A percentile compares a stretch with the other conserved stretches of the same genome.
Evolutionary conservation across 2,113 vertebrate genomes (phyloP).

Genomic region (Leptobrachium ailaonicum): DNA sequence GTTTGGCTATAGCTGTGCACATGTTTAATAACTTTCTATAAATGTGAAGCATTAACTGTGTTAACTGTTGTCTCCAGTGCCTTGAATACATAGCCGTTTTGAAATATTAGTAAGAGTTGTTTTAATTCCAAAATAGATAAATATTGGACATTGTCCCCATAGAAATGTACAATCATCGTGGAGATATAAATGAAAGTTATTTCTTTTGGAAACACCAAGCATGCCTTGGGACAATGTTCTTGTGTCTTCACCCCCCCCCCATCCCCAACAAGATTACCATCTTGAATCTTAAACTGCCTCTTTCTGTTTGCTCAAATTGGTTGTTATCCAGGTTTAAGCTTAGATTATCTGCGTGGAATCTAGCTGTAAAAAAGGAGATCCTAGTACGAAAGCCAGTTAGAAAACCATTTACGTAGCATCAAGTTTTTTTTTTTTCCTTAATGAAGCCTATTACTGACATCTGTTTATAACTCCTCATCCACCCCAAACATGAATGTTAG

Average conservation of each 20-base stretch:
- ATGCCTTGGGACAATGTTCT: background rate
- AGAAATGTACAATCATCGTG: background rate
- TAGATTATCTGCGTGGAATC: conserved; percentile 20
- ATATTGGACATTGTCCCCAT: conserved; percentile 4
- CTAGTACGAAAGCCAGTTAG: conserved; percentile 42
- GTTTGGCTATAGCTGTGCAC: background rate
- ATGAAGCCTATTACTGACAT: conserved; percentile 49
- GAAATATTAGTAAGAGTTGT: conserved; percentile 1
- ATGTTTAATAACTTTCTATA: background rate
- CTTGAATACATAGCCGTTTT: background rate
- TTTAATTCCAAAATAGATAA: conserved; percentile 26
- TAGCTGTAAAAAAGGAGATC: conserved; percentile 16
- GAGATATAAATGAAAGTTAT: background rate
- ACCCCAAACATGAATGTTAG: background rate
- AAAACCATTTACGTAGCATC: conserved; percentile 62
- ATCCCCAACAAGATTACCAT: conserved; percentile 50
- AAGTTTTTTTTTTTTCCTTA: conserved; percentile 61
- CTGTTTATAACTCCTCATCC: conserved; percentile 59
- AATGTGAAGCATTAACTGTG: background rate
- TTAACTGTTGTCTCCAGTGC: background rate
- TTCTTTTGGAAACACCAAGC: background rate
- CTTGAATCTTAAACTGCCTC: conserved; percentile 50
- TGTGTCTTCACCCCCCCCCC: conserved; percentile 10
- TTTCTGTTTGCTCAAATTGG: conserved; percentile 34
- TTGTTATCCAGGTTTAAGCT: conserved; percentile 19